Percentiles rank a stretch among this genome's conserved stretches.
Evolutionary conservation across 2,888 invertebrate species (phyloP).

Genomic region (Lasioglossum calceatum): DNA sequence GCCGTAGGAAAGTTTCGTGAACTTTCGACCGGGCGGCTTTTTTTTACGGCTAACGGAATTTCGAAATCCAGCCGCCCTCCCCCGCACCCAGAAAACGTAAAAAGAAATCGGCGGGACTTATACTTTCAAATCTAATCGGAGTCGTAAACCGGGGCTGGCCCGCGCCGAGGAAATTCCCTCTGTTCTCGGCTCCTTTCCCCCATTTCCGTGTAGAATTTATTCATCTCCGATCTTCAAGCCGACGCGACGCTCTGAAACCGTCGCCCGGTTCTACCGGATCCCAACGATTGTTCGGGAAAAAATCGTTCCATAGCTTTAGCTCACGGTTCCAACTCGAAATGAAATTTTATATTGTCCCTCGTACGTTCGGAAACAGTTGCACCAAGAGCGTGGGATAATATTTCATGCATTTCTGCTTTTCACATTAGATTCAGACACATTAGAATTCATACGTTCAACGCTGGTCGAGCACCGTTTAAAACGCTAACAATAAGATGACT

Average conservation of each 20-base stretch:
- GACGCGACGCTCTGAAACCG: background rate
- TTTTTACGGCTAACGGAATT: background rate
- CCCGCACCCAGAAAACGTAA: background rate
- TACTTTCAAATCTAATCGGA: background rate
- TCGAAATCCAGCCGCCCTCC: background rate
- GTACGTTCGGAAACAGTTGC: background rate
- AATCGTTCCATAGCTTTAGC: background rate
- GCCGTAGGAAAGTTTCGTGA: background rate
- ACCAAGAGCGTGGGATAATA: background rate
- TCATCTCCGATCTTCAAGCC: background rate
- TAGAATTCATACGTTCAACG: background rate
- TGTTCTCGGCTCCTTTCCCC: background rate
- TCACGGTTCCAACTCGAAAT: background rate
- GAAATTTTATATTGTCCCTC: background rate
- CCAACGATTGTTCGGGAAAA: background rate
- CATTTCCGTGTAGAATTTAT: background rate
- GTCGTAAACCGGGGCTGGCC: background rate
- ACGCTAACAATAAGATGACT: background rate
- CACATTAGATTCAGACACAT: background rate
- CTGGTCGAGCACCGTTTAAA: background rate
- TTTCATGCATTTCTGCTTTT: background rate
- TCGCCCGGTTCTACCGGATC: background rate
- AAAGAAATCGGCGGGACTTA: slow-evolving; percentile 1
- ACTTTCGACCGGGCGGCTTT: background rate
- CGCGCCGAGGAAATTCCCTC: background rate